Evolutionary conservation across 2,797 vertebrate genomes (phyloP).

Genomic region (Propithecus perrieri): DNA sequence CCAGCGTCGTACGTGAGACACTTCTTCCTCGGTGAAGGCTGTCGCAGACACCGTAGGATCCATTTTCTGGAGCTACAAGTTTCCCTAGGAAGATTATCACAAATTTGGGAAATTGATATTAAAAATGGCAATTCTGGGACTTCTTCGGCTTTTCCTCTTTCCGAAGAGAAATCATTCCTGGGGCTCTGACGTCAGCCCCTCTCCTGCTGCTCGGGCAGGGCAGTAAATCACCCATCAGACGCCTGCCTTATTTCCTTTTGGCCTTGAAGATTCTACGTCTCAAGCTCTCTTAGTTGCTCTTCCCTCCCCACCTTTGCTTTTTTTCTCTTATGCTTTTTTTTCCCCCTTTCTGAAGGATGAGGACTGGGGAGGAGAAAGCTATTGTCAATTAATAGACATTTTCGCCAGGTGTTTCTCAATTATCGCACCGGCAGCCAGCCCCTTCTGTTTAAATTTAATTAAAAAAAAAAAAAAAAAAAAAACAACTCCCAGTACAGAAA

Average conservation of each 20-base stretch:
- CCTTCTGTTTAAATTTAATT: constrained; percentile 75
- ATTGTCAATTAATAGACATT: constrained; percentile 70
- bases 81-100: background rate
- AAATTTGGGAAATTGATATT: background rate
- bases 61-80: background rate
- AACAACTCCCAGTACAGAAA: constrained; percentile 61
- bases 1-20: too few relatives aligned
- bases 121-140: background rate
- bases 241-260: background rate
- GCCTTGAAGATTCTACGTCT: background rate
- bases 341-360: background rate
- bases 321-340: too few relatives aligned
- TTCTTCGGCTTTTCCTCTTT: background rate
- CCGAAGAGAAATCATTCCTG: background rate
- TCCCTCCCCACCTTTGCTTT: background rate
- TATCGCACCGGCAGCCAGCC: constrained; percentile 76
- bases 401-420: constrained; percentile 78
- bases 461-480: background rate
- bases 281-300: background rate
- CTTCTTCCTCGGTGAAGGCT: background rate
- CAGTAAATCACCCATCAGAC: background rate
- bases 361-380: constrained; percentile 24
- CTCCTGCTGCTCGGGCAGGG: rapidly evolving
- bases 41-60: background rate
- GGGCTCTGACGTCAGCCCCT: background rate